Conservation (phyloP, 2,797 vertebrate genomes). For the Tragelaphus oryx region DNA sequence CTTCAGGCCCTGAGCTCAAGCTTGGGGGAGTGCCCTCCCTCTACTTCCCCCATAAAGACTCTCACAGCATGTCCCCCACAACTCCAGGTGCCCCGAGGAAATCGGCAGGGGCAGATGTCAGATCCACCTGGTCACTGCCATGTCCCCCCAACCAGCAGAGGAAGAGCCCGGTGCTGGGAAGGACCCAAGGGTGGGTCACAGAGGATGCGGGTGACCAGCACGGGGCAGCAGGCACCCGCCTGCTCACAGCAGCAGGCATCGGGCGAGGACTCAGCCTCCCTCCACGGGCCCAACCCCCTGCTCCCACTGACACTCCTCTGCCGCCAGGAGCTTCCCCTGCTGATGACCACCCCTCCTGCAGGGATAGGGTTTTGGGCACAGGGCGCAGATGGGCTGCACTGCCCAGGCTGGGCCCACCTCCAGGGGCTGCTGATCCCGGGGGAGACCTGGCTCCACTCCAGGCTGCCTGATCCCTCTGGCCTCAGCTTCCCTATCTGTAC, state of each 20-base stretch:
- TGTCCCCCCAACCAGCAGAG: not conserved
- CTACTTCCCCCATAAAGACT: not conserved
- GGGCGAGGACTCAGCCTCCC: not conserved
- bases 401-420: no score
- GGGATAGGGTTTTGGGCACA: not conserved
- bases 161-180: fast-evolving
- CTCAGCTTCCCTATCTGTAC: not conserved
- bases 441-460: not conserved
- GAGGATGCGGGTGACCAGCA: fast-evolving
- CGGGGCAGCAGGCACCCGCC: fast-evolving
- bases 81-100: not conserved
- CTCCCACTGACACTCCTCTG: not conserved
- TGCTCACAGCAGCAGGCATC: not conserved
- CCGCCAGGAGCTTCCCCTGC: fast-evolving
- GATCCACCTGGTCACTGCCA: no score
- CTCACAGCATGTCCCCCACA: not conserved
- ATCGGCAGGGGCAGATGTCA: fast-evolving
- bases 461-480: not conserved
- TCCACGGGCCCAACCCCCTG: not conserved
- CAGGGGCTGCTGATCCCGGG: fast-evolving
- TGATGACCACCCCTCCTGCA: fast-evolving
- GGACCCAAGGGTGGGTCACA: no score
- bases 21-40: no score
- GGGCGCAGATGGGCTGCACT: not conserved
- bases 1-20: not conserved